Percentiles rank a stretch among this genome's conserved stretches.
Conservation (phyloP, 2,888 invertebrate species). For the Blastobasis adustella region DNA sequence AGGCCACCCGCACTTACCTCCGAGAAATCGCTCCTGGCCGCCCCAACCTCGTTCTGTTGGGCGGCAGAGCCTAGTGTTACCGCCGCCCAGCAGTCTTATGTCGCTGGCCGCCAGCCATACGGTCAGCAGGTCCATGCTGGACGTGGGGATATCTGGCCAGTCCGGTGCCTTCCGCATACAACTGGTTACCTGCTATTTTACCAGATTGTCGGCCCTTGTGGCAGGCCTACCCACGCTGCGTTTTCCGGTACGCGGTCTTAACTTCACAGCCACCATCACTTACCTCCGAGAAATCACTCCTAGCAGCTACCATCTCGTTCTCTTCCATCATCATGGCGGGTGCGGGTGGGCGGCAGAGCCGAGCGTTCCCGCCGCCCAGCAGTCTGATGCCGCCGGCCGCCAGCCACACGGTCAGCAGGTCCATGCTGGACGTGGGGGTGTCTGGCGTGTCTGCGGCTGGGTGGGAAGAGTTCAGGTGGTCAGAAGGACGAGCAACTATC, state of each 20-base stretch:
- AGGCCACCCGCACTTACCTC: conserved; percentile 31
- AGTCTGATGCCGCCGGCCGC: conserved; percentile 44
- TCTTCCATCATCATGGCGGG: too few relatives aligned
- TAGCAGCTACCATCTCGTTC: conserved; percentile 32
- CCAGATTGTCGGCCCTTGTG: too few relatives aligned
- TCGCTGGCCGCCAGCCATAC: conserved; percentile 48
- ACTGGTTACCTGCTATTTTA: too few relatives aligned
- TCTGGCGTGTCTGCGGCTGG: too few relatives aligned
- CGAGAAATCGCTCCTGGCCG: conserved; percentile 53
- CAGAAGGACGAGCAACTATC: too few relatives aligned
- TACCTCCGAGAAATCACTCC: conserved; percentile 61
- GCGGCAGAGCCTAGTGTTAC: conserved; percentile 19
- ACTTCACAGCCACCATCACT: neutral
- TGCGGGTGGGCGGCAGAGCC: conserved; percentile 21
- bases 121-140: conserved; percentile 32
- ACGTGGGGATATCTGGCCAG: conserved; percentile 23
- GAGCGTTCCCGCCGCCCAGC: conserved; percentile 23
- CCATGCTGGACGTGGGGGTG: conserved; percentile 26
- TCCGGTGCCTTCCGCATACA: conserved; percentile 47
- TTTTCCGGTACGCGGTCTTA: too few relatives aligned
- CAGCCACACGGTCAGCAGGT: conserved; percentile 39
- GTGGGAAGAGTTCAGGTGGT: too few relatives aligned
- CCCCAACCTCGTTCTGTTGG: conserved; percentile 24
- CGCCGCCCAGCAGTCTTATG: conserved; percentile 32
- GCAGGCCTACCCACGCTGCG: too few relatives aligned